Percentiles rank a stretch among this genome's conserved stretches.
Conservation (phyloP, 2,888 invertebrate species). For the Pemphredon lugubris region DNA sequence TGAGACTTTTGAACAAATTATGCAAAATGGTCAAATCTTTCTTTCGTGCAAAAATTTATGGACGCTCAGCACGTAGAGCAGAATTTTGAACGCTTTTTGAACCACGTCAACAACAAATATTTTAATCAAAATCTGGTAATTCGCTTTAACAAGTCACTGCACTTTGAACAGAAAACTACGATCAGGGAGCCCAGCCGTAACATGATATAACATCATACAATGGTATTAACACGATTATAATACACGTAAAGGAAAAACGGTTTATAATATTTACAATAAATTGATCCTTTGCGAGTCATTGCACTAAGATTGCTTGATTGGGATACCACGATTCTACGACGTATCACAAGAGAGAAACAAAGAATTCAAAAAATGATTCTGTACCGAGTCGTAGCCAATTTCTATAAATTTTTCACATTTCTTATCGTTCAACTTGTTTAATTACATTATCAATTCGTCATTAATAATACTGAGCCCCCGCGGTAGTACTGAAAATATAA, state of each 20-base stretch:
- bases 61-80: conserved; percentile 19
- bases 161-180: conserved; percentile 38
- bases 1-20: too few species aligned
- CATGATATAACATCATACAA: conserved; percentile 18
- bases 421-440: too few species aligned
- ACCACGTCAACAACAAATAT: conserved; percentile 43
- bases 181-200: conserved; percentile 50
- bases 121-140: conserved; percentile 48
- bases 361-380: too few species aligned
- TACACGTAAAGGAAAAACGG: conserved; percentile 45
- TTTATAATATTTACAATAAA: conserved; percentile 61
- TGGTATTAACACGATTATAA: conserved; percentile 32
- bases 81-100: conserved; percentile 34
- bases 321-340: conserved; percentile 31
- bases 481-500: conserved; percentile 44
- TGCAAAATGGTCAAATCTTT: neutral
- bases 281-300: conserved; percentile 65
- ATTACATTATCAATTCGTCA: too few species aligned
- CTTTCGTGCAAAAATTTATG: conserved; percentile 31
- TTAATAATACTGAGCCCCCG: conserved; percentile 56
- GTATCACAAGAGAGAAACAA: conserved; percentile 60
- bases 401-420: too few species aligned
- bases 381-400: too few species aligned
- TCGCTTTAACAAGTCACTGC: conserved; percentile 55
- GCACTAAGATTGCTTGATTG: conserved; percentile 67